Conservation (phyloP, 2,797 vertebrate species). For the Ceyx erithaca region DNA sequence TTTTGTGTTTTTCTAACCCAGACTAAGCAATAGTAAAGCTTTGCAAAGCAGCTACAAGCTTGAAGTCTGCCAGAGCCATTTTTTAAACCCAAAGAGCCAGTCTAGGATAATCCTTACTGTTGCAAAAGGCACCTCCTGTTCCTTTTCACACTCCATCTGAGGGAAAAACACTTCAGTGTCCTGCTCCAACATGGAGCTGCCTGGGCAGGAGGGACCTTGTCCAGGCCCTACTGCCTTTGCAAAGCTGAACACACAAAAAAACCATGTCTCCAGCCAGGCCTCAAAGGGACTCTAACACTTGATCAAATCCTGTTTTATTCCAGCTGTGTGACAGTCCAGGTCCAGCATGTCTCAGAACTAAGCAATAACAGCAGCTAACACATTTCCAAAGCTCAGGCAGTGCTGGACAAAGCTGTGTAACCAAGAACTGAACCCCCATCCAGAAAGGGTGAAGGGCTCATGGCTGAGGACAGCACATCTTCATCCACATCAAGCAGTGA, state of each 20-base stretch:
- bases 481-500: accelerated
- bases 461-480: accelerated
- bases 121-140: background rate
- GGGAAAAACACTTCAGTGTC: accelerated
- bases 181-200: background rate
- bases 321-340: background rate
- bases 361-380: background rate
- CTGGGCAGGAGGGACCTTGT: background rate
- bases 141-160: background rate
- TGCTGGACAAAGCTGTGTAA: background rate
- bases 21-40: background rate
- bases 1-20: background rate
- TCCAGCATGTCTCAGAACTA: background rate
- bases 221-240: background rate
- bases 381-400: background rate
- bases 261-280: background rate
- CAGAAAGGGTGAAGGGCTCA: accelerated
- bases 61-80: background rate
- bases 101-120: background rate
- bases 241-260: background rate
- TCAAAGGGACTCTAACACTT: background rate
- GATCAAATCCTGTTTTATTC: background rate
- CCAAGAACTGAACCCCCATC: background rate
- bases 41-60: accelerated
- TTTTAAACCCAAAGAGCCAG: background rate